Evolutionary conservation across 2,113 vertebrate genomes (phyloP).

Genomic region (Etia nguti): DNA sequence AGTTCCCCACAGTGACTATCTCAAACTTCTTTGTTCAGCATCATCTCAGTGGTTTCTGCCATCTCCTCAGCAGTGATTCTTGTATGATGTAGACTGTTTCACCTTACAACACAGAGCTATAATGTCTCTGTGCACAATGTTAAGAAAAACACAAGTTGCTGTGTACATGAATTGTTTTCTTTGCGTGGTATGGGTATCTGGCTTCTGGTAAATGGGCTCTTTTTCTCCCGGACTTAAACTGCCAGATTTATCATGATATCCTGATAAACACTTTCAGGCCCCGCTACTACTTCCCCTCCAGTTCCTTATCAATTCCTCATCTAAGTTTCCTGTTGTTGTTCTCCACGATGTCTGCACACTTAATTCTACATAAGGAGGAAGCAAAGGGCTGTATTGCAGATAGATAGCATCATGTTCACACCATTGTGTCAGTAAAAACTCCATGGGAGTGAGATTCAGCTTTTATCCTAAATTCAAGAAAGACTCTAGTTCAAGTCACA

Average conservation of each 20-base stretch:
- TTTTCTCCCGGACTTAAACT: background rate
- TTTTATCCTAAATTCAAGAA: background rate
- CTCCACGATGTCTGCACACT: background rate
- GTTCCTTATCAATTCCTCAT: background rate
- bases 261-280: background rate
- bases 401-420: background rate
- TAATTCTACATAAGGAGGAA: background rate
- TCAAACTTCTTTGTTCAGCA: background rate
- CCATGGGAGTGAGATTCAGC: background rate
- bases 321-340: background rate
- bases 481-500: background rate
- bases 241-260: background rate
- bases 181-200: background rate
- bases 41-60: background rate
- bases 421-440: background rate
- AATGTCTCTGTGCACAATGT: background rate
- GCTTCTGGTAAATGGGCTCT: background rate
- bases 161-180: background rate
- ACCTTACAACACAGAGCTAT: background rate
- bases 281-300: background rate
- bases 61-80: background rate
- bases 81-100: background rate
- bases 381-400: background rate
- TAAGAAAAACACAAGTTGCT: background rate
- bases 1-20: background rate